Conservation (phyloP, 2,888 invertebrate genomes). For the Polyploca ridens region DNA sequence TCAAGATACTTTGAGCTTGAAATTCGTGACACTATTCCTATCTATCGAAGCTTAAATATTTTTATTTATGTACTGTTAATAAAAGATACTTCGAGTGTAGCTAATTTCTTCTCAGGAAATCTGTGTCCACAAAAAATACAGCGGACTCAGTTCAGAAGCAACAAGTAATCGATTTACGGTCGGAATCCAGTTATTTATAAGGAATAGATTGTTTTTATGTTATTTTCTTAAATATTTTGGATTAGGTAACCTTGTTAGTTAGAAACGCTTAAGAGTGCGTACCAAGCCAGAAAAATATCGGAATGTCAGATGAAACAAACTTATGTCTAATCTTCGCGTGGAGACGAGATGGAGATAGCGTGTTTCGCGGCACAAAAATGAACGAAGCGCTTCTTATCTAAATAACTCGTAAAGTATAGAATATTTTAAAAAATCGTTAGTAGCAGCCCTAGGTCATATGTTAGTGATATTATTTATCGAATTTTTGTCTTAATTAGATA, state of each 20-base stretch:
- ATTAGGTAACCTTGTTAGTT: neutral
- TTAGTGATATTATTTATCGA: too few species aligned
- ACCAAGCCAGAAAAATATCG: too few species aligned
- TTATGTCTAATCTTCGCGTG: too few species aligned
- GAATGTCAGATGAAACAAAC: too few species aligned
- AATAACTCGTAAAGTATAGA: too few species aligned
- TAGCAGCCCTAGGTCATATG: too few species aligned
- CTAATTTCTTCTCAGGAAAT: slow-evolving; percentile 38
- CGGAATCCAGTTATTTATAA: neutral
- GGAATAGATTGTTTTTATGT: neutral
- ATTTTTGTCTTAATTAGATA: too few species aligned
- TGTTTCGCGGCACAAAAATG: too few species aligned
- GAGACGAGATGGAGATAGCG: too few species aligned
- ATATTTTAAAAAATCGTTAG: too few species aligned
- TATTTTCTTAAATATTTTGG: neutral
- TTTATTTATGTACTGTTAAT: slow-evolving; percentile 29
- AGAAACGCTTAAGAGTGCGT: too few species aligned
- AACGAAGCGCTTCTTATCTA: too few species aligned
- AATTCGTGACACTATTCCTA: slow-evolving; percentile 42
- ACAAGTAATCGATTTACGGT: slow-evolving; percentile 11
- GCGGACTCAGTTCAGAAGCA: slow-evolving; percentile 7
- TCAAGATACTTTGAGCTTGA: slow-evolving; percentile 38
- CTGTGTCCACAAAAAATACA: slow-evolving; percentile 15
- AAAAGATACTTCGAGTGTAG: slow-evolving; percentile 30
- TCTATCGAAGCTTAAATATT: slow-evolving; percentile 34